Conservation (phyloP, 2,113 vertebrate genomes). For the Dicaeum eximium region DNA sequence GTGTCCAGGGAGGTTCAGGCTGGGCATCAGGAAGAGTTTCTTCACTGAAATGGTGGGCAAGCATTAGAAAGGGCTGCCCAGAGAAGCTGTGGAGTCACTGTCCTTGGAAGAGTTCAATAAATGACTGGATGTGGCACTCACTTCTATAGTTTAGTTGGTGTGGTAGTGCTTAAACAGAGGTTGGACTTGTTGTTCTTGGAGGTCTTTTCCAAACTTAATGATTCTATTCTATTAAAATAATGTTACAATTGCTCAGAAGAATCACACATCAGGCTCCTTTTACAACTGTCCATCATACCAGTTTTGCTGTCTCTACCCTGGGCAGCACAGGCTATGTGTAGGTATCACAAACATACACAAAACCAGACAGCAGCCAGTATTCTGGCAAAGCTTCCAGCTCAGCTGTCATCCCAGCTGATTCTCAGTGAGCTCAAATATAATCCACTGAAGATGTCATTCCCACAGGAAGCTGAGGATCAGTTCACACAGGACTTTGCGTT, state of each 20-base stretch:
- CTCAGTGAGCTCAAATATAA: constrained; percentile 36
- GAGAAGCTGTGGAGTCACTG: background rate
- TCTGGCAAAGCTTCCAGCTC: constrained; percentile 8
- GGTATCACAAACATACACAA: background rate
- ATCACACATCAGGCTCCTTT: background rate
- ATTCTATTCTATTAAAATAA: background rate
- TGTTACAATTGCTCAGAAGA: background rate
- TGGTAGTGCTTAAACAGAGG: background rate
- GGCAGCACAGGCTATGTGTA: background rate
- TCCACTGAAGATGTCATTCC: constrained; percentile 39
- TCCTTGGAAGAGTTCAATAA: background rate
- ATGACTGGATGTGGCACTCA: background rate
- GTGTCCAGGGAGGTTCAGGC: background rate
- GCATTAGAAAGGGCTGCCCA: background rate
- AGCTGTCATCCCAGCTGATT: background rate
- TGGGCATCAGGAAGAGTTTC: background rate
- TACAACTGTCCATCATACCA: background rate
- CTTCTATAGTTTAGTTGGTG: background rate
- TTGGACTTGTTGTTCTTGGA: background rate
- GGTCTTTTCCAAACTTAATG: background rate
- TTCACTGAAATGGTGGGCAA: background rate
- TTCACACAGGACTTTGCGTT: constrained; percentile 57
- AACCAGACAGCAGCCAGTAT: background rate
- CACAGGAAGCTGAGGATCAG: constrained; percentile 49
- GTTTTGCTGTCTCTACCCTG: background rate